Percentiles rank a stretch among this genome's conserved stretches.
Evolutionary conservation across 2,797 vertebrate genomes (phyloP).

Genomic region (Eulemur rubriventer): DNA sequence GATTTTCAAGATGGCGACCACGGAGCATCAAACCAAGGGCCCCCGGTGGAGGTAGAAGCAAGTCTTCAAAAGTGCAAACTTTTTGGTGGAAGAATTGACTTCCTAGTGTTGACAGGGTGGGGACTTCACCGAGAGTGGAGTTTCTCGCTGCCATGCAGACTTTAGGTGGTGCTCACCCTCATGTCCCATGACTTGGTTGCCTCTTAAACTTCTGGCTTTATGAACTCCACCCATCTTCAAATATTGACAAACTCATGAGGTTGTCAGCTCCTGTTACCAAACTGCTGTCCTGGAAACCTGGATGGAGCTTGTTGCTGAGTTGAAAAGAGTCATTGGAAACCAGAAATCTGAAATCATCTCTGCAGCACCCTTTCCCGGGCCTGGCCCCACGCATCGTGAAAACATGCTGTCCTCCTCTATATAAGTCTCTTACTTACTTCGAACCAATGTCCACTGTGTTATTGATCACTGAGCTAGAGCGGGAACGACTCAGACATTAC

Average conservation of each 20-base stretch:
- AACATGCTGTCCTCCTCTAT: accelerated
- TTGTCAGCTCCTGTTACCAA: background rate
- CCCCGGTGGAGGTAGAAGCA: accelerated
- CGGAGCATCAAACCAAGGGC: accelerated
- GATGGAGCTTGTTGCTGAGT: background rate
- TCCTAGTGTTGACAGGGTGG: background rate
- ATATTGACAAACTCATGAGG: conserved; percentile 42
- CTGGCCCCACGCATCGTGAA: accelerated
- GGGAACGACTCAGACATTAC: background rate
- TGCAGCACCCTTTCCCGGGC: background rate
- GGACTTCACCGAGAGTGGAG: background rate
- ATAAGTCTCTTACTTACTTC: accelerated
- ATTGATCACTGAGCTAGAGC: background rate
- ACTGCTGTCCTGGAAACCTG: background rate
- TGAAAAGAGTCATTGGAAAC: background rate
- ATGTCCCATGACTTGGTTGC: background rate
- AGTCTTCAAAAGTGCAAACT: accelerated
- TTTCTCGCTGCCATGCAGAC: background rate
- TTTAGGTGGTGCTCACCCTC: background rate
- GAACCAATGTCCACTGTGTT: background rate
- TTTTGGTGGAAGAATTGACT: background rate
- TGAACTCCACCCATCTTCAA: conserved; percentile 56
- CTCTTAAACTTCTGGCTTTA: background rate
- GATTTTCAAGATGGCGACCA: background rate
- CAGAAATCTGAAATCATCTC: too few relatives aligned